Evolutionary conservation across 2,888 invertebrate species (phyloP).

Genomic region (Pharmacophagus antenor): DNA sequence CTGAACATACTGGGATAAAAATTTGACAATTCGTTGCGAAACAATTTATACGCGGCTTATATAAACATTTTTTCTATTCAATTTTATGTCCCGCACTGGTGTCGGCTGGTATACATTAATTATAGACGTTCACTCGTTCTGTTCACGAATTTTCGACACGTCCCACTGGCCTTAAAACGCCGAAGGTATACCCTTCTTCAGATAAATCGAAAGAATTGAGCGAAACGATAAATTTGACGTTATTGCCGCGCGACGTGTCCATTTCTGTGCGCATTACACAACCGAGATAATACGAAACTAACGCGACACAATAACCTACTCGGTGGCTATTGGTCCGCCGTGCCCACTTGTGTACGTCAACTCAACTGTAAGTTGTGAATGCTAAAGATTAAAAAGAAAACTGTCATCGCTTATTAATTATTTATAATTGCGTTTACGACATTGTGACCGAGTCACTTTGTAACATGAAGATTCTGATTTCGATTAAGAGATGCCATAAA

Average conservation of each 20-base stretch:
- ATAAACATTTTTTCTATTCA: no score
- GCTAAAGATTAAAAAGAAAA: conserved; percentile 31
- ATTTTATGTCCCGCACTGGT: no score
- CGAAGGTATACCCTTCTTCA: conserved; percentile 18
- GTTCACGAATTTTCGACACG: no score
- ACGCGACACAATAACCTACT: conserved; percentile 44
- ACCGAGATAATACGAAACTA: conserved; percentile 36
- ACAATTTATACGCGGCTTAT: no score
- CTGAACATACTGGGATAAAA: no score
- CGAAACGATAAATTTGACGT: conserved; percentile 18
- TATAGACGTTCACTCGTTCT: conserved; percentile 13
- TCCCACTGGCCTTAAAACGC: conserved; percentile 20
- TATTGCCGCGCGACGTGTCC: conserved; percentile 35
- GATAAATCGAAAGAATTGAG: conserved; percentile 22
- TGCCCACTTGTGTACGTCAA: conserved; percentile 35
- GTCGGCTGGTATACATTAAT: no score
- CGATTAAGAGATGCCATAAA: no score
- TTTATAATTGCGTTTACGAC: no score
- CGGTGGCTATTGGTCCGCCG: conserved; percentile 36
- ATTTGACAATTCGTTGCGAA: no score
- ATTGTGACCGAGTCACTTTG: no score
- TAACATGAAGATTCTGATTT: no score
- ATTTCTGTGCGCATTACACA: conserved; percentile 40
- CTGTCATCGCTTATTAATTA: no score
- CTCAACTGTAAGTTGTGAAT: conserved; percentile 34